A percentile compares a stretch with the other conserved stretches of the same genome.
Conservation (phyloP, 2,888 invertebrate genomes). For the Quadroppia sp. region DNA sequence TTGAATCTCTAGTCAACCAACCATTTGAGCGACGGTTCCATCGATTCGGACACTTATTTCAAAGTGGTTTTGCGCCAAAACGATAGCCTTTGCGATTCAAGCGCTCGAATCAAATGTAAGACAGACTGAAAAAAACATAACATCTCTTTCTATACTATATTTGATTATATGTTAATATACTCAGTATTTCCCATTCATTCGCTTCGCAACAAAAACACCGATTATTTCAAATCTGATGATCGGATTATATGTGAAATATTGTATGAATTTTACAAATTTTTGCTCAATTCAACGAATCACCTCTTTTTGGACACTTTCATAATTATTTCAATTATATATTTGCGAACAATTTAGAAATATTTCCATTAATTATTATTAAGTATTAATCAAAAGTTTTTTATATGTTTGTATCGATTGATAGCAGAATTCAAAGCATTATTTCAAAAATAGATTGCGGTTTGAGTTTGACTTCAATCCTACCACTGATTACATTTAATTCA, state of each 20-base stretch:
- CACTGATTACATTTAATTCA: too few species aligned
- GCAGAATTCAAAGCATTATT: too few species aligned
- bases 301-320: background rate
- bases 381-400: too few species aligned
- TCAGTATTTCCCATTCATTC: background rate
- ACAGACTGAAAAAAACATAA: constrained; percentile 17
- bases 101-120: constrained; percentile 6
- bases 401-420: too few species aligned
- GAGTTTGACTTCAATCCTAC: background rate
- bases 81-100: background rate
- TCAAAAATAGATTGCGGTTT: too few species aligned
- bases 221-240: background rate
- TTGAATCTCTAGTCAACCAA: constrained; percentile 29
- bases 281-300: constrained; percentile 32
- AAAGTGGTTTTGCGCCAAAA: background rate
- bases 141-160: constrained; percentile 2
- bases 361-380: too few species aligned
- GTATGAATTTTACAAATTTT: background rate
- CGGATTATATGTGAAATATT: background rate
- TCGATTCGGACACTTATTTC: background rate
- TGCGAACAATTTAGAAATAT: background rate
- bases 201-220: too few species aligned
- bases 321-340: background rate
- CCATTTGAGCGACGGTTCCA: constrained; percentile 9
- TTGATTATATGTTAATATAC: constrained; percentile 6